These are phyloP conservation scores for Sardinella longiceps DNA, from an alignment of 2,797 vertebrate species.

Conservation along the genomic window DNA sequence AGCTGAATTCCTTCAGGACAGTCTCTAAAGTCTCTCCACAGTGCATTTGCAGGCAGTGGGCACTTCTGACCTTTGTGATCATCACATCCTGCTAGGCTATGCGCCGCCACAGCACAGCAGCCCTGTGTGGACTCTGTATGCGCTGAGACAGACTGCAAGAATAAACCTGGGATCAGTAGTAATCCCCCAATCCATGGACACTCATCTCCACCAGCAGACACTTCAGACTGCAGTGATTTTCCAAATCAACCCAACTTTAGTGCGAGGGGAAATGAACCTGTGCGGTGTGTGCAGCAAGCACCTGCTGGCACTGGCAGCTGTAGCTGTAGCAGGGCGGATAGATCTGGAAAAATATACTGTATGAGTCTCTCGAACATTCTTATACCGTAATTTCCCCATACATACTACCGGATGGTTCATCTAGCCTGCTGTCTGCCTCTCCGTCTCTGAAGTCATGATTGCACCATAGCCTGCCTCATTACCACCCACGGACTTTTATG, in stretches of 20 bases:
- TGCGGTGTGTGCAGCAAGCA: neutral
- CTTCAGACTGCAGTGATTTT: neutral
- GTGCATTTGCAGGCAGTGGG: neutral
- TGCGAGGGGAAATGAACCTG: neutral
- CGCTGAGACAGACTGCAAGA: neutral
- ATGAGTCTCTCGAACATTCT: too few species aligned
- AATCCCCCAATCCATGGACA: neutral
- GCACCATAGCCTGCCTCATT: too few species aligned
- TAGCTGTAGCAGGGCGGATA: too few species aligned
- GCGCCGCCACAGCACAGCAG: neutral
- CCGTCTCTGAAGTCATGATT: too few species aligned
- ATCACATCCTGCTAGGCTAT: neutral
- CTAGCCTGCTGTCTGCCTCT: too few species aligned
- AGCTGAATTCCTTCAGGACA: neutral
- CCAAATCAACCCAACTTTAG: neutral
- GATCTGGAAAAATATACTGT: too few species aligned
- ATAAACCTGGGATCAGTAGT: neutral
- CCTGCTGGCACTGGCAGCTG: too few species aligned
- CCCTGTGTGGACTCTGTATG: neutral
- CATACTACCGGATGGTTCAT: too few species aligned
- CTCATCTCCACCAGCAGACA: neutral
- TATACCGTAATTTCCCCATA: too few species aligned
- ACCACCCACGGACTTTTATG: too few species aligned
- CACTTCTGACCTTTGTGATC: conserved; percentile 1
- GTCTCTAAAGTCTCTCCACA: neutral